phyloP scores from a whole-genome alignment of 2,113 vertebrate genomes.

The Austrofundulus limnaeus region DNA sequence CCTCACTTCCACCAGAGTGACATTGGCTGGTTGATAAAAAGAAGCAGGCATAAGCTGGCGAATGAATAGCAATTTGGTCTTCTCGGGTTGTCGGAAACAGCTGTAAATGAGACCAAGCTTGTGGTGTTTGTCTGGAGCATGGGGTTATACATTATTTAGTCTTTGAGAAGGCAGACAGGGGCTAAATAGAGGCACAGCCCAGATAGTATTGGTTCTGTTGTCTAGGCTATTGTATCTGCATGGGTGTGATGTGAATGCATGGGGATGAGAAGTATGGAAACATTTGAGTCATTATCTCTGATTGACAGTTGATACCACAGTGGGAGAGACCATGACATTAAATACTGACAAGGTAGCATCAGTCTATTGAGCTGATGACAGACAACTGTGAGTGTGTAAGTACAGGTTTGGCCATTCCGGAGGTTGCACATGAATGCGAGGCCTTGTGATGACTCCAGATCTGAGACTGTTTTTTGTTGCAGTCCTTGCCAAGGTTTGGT shows the following conservation, averaged over 20 bases:
- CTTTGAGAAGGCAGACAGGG: slow-evolving; percentile 53
- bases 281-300: slow-evolving; percentile 64
- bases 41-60: slow-evolving; percentile 7
- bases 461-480: slow-evolving; percentile 21
- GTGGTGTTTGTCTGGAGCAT: slow-evolving; percentile 45
- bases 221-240: slow-evolving; percentile 51
- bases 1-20: slow-evolving; percentile 12
- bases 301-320: slow-evolving; percentile 63
- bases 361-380: slow-evolving; percentile 25
- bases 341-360: slow-evolving; percentile 37
- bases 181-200: slow-evolving; percentile 53
- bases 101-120: slow-evolving; percentile 42
- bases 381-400: slow-evolving; percentile 1
- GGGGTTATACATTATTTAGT: slow-evolving; percentile 67
- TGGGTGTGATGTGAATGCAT: slow-evolving; percentile 47
- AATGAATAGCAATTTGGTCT: slow-evolving; percentile 49
- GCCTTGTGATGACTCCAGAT: slow-evolving; percentile 26
- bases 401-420: slow-evolving; percentile 7
- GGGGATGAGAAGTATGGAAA: slow-evolving; percentile 58
- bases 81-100: slow-evolving; percentile 44
- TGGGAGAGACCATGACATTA: slow-evolving; percentile 46
- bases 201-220: slow-evolving; percentile 58
- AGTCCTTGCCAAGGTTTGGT: slow-evolving; percentile 34
- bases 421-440: slow-evolving; percentile 11
- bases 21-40: slow-evolving; percentile 9